Percentiles rank a stretch among this genome's conserved stretches.
phyloP scores from a whole-genome alignment of 2,113 vertebrate species.

The Xiphias gladius region DNA sequence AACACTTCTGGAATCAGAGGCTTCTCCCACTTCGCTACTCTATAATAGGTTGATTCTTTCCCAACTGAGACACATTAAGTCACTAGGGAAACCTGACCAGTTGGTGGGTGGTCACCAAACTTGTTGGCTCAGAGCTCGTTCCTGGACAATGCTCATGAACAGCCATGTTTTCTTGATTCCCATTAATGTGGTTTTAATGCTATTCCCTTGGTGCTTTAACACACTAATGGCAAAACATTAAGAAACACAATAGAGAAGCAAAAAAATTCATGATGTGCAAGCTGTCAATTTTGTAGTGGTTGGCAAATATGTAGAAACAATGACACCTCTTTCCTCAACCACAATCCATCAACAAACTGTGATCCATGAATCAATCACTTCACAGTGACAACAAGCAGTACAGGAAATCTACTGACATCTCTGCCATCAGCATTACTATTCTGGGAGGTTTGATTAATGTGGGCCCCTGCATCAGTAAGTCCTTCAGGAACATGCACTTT shows the following conservation, averaged over 20 bases:
- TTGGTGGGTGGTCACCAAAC: slow-evolving; percentile 21
- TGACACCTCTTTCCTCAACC: background rate
- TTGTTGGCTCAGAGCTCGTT: slow-evolving; percentile 3
- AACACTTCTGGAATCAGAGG: background rate
- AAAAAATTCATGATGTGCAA: background rate
- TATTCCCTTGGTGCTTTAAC: background rate
- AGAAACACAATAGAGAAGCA: background rate
- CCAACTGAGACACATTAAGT: background rate
- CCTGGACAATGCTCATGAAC: background rate
- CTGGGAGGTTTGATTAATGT: slow-evolving; percentile 23
- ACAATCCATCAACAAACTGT: slow-evolving; percentile 15
- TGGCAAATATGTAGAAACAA: background rate
- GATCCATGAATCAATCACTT: slow-evolving; percentile 5
- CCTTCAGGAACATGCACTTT: background rate
- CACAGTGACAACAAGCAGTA: background rate
- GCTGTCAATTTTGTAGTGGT: background rate
- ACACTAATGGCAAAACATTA: background rate
- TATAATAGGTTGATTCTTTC: background rate
- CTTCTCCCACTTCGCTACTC: background rate
- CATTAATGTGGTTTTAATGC: background rate
- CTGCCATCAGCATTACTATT: slow-evolving; percentile 14
- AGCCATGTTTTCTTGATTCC: slow-evolving; percentile 4
- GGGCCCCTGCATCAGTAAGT: background rate
- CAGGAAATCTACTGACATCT: background rate
- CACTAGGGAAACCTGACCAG: slow-evolving; percentile 30